A percentile compares a stretch with the other conserved stretches of the same genome.
Conservation (phyloP, 1,140 invertebrate genomes). For the Centruroides vittatus region DNA sequence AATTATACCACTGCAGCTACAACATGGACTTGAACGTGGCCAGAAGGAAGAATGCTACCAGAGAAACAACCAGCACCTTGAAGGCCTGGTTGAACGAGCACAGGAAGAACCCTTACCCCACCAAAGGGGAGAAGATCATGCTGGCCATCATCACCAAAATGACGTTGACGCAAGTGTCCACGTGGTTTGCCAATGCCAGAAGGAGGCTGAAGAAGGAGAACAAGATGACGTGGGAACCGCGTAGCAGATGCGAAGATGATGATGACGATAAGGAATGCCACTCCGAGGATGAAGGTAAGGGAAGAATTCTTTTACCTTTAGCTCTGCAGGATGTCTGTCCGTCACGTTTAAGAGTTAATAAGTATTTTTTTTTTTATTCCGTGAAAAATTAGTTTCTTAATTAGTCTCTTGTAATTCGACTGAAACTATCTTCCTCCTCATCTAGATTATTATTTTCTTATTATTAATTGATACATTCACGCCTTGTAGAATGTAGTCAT, state of each 20-base stretch:
- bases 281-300: no score
- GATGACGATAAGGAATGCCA: neutral
- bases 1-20: slow-evolving; percentile 31
- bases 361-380: no score
- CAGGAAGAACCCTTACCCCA: slow-evolving; percentile 62
- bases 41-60: slow-evolving; percentile 87
- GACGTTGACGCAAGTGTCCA: slow-evolving; percentile 38
- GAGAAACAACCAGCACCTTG: slow-evolving; percentile 90
- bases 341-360: no score
- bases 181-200: slow-evolving; percentile 50
- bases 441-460: no score
- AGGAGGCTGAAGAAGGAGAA: slow-evolving; percentile 50
- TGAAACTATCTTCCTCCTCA: no score
- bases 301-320: no score
- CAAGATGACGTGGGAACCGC: slow-evolving; percentile 48
- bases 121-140: slow-evolving; percentile 45
- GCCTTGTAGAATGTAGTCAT: no score
- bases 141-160: slow-evolving; percentile 43
- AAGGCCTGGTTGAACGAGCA: slow-evolving; percentile 85
- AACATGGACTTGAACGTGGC: slow-evolving; percentile 34
- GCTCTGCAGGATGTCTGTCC: no score
- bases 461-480: no score
- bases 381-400: no score
- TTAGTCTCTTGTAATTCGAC: no score
- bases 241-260: slow-evolving; percentile 26